phyloP scores from a whole-genome alignment of 2,113 vertebrate genomes.

The Arothron firmamentum region DNA sequence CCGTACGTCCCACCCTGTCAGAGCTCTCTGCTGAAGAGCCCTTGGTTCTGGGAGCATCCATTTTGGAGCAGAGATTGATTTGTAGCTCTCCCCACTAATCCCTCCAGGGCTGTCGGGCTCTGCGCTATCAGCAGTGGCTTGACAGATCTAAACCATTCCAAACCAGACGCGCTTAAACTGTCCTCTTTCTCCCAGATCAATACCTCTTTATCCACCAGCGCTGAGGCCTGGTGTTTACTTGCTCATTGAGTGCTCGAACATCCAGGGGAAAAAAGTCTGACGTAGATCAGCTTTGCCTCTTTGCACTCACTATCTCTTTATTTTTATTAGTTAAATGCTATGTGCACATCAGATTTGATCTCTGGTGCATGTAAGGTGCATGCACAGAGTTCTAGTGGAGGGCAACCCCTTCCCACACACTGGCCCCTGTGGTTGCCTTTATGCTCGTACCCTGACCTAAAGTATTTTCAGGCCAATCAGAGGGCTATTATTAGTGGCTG shows the following conservation, averaged over 20 bases:
- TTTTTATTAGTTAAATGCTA: not conserved
- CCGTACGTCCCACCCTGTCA: slow-evolving; percentile 43
- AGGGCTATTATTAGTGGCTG: slow-evolving; percentile 61
- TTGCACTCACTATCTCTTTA: not conserved
- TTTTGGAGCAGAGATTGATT: slow-evolving; percentile 24
- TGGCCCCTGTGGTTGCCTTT: slow-evolving; percentile 50
- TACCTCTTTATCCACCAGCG: slow-evolving; percentile 17
- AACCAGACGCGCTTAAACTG: slow-evolving; percentile 30
- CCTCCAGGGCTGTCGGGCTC: slow-evolving; percentile 24
- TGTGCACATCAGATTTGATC: not conserved
- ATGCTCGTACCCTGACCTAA: slow-evolving; percentile 57
- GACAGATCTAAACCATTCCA: slow-evolving; percentile 37
- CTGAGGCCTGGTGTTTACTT: not conserved
- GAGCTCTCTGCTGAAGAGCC: too few species aligned
- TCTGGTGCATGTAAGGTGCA: slow-evolving; percentile 18
- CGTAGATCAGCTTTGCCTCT: too few species aligned
- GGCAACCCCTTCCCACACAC: slow-evolving; percentile 37
- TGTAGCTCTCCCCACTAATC: slow-evolving; percentile 28
- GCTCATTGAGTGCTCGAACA: too few species aligned
- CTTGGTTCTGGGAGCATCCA: not conserved
- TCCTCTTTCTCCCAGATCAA: slow-evolving; percentile 14
- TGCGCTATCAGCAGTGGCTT: slow-evolving; percentile 26
- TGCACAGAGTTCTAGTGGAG: slow-evolving; percentile 23
- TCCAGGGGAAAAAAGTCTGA: too few species aligned
- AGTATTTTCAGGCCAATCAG: slow-evolving; percentile 40